Evolutionary conservation across 2,113 vertebrate genomes (phyloP), one percentile per base, ranked within the genome.

Genomic region (Otus sunia): DNA sequence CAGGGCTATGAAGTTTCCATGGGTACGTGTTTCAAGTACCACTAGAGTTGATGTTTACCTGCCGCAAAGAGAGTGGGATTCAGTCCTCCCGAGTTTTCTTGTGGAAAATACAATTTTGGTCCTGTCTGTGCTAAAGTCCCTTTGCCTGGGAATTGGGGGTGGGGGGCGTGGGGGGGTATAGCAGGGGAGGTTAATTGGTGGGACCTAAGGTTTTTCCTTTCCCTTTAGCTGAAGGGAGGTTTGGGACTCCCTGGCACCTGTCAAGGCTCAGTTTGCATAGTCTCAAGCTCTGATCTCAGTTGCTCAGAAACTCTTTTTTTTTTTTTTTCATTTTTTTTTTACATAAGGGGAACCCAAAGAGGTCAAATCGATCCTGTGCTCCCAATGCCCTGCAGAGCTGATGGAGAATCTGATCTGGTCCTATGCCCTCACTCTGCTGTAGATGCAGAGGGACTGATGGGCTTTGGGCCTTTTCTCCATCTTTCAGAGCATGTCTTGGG

Each of bases 371-470:
- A 37, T 56, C 20, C 71, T 5, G 19, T 37, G 47, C 59, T 49
- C 41, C 26, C 80, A 12, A 2, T 0, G 1, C n/a, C 29, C 56
- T 3, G 34, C 22, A 9, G n/a, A 36, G 63, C 68, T 23, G 55
- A 6, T 20, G 43, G 1, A 11, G 27, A 47, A 37, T 16, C 36
- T 4, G 1, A 12, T 18, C 39, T 2, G 1, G 27, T 71, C 77
- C 47, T 37, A 12, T 3, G 21, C n/a, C 58, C 17, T 49, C 32
- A 0, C 25, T 13, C 30, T 5, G 19, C 50, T 15, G 1, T 1
- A 6, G 76, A 2, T 0, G 1, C 12, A 11, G 22, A 3, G 41
- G 50, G 52, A 14, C 63, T 25, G 77, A 8, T 0, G 6, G 17
- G 36, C 41, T 73, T 59, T 7, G 32, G 72, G 59, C 8, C 36